phyloP scores from a whole-genome alignment of 1,140 invertebrate species.

The Aradophagus sp. region DNA sequence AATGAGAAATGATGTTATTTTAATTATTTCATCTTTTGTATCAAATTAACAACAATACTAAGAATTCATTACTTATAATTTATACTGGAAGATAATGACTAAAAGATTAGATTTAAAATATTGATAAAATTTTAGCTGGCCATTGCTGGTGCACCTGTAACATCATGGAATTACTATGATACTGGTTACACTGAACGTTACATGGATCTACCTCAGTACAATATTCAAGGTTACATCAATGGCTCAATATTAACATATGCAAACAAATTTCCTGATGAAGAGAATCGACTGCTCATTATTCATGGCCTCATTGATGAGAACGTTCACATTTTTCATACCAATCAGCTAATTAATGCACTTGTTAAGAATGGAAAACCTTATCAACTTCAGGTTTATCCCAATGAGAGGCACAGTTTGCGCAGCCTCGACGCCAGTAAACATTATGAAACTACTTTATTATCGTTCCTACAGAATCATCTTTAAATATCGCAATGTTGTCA shows the following conservation, averaged over 20 bases:
- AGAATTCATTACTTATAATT: too few species aligned
- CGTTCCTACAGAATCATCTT: conserved; percentile 93
- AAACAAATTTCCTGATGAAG: conserved; percentile 92
- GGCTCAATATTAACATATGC: conserved; percentile 87
- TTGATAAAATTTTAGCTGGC: conserved; percentile 76
- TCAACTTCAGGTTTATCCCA: conserved; percentile 94
- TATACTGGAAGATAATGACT: too few species aligned
- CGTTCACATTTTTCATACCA: conserved; percentile 98
- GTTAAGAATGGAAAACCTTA: conserved; percentile 94
- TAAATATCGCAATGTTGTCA: conserved; percentile 68
- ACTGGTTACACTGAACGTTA: conserved; percentile 98
- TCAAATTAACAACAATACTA: too few species aligned
- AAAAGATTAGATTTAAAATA: too few species aligned
- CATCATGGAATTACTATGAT: conserved; percentile 93
- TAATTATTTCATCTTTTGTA: too few species aligned
- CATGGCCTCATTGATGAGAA: conserved; percentile 99
- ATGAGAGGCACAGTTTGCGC: conserved; percentile 94
- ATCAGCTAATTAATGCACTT: conserved; percentile 90
- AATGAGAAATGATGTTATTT: too few species aligned
- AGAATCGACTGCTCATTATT: conserved; percentile 95
- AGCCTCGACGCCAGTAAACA: conserved; percentile 96
- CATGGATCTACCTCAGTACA: conserved; percentile 92
- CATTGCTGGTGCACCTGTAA: conserved; percentile 97
- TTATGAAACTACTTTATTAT: conserved; percentile 94
- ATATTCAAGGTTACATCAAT: conserved; percentile 84